phyloP scores from a whole-genome alignment of 2,888 invertebrate genomes.

The Drosophila incognita region DNA sequence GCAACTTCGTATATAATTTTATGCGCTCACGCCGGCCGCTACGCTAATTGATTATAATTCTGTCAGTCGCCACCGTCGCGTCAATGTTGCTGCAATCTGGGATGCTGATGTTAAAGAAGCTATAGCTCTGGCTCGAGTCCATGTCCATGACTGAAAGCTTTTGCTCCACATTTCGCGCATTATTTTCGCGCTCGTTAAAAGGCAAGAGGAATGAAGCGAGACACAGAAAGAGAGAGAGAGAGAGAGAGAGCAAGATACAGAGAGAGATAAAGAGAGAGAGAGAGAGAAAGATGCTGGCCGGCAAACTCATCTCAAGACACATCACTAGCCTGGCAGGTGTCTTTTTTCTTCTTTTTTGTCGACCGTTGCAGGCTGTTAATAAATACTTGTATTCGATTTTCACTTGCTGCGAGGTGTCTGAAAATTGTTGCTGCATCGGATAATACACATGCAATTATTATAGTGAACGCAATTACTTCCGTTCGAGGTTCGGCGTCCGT shows the following conservation, averaged over 20 bases:
- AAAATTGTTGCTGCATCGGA: slow-evolving; percentile 67
- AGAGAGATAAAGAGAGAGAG: no score
- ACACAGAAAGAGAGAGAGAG: neutral
- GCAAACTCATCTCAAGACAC: slow-evolving; percentile 47
- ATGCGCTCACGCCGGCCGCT: slow-evolving; percentile 74
- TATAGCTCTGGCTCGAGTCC: slow-evolving; percentile 7
- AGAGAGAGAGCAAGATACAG: neutral
- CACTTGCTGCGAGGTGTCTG: slow-evolving; percentile 59
- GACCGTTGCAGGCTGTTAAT: slow-evolving; percentile 67
- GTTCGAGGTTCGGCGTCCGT: slow-evolving; percentile 25
- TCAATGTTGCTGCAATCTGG: slow-evolving; percentile 21
- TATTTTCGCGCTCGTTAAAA: slow-evolving; percentile 76
- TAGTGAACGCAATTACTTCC: slow-evolving; percentile 45
- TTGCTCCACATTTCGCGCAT: slow-evolving; percentile 77
- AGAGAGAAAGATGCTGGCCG: neutral
- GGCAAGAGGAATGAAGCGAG: neutral
- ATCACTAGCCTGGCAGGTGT: slow-evolving; percentile 68
- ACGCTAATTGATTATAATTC: slow-evolving; percentile 80
- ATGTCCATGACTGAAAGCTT: slow-evolving; percentile 32
- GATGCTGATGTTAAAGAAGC: slow-evolving; percentile 6
- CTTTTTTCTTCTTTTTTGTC: slow-evolving; percentile 57
- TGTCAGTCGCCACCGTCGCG: slow-evolving; percentile 74
- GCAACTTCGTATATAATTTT: slow-evolving; percentile 72
- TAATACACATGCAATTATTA: slow-evolving; percentile 72
- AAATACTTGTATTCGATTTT: slow-evolving; percentile 63